These are phyloP conservation scores for Drosophila lacteicornis DNA, from an alignment of 1,140 invertebrate genomes.

Conservation along the genomic window DNA sequence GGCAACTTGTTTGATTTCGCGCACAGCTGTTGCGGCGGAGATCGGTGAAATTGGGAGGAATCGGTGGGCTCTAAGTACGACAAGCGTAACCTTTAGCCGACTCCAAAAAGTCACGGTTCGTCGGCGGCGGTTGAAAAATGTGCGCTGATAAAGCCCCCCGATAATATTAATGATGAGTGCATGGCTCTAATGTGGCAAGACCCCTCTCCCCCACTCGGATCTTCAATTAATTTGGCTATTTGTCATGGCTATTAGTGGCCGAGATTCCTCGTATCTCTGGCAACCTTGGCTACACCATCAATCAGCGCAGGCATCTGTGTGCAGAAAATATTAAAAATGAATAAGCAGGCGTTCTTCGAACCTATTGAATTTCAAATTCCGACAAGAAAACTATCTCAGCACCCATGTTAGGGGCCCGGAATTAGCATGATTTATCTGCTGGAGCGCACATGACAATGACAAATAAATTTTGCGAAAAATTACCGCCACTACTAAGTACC, in stretches of 20 bases:
- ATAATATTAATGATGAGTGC: slow-evolving; percentile 78
- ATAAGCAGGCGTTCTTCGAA: slow-evolving; percentile 15
- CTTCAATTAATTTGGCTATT: slow-evolving; percentile 73
- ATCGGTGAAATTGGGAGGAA: slow-evolving; percentile 51
- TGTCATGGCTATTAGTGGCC: slow-evolving; percentile 70
- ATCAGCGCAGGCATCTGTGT: slow-evolving; percentile 5
- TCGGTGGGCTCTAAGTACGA: slow-evolving; percentile 6
- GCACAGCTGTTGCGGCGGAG: slow-evolving; percentile 57
- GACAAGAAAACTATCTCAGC: slow-evolving; percentile 64
- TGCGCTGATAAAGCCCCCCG: slow-evolving; percentile 64
- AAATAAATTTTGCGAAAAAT: slow-evolving; percentile 76
- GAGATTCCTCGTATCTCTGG: slow-evolving; percentile 24
- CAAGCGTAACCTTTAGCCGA: slow-evolving; percentile 51
- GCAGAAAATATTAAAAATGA: slow-evolving; percentile 27
- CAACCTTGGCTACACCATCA: slow-evolving; percentile 25
- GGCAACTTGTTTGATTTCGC: slow-evolving; percentile 75
- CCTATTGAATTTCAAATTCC: slow-evolving; percentile 65
- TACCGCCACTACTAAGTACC: slow-evolving; percentile 65
- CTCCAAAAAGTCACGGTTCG: slow-evolving; percentile 61
- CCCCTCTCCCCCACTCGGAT: not conserved
- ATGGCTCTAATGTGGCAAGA: slow-evolving; percentile 56
- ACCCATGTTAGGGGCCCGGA: slow-evolving; percentile 60
- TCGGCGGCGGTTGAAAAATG: slow-evolving; percentile 54
- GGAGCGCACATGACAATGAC: slow-evolving; percentile 69
- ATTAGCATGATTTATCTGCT: slow-evolving; percentile 72